Conservation (phyloP, 2,113 vertebrate genomes). For the Chamaetylas fuelleborni region DNA sequence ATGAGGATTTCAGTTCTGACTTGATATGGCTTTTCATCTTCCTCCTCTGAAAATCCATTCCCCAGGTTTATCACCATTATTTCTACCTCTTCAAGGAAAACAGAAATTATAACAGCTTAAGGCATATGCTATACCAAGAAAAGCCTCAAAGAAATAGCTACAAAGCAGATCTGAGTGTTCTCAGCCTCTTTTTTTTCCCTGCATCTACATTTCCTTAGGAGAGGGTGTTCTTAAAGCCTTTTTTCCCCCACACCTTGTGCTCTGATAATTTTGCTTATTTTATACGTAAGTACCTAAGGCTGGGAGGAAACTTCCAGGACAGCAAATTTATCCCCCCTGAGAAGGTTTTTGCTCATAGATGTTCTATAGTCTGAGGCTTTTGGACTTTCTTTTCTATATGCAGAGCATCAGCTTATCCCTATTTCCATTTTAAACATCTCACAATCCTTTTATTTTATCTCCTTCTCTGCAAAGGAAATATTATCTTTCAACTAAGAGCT, state of each 20-base stretch:
- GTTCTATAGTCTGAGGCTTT: background rate
- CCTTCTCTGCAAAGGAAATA: background rate
- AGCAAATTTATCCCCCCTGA: background rate
- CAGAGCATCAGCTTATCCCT: background rate
- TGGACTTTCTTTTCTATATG: background rate
- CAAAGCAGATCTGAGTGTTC: background rate
- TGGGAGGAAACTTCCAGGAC: background rate
- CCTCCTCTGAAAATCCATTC: background rate
- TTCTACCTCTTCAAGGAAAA: background rate
- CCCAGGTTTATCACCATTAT: background rate
- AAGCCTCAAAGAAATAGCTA: background rate
- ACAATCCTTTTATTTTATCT: background rate
- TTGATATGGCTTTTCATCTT: background rate
- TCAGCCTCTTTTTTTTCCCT: background rate
- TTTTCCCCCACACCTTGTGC: fast-evolving
- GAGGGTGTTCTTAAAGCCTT: background rate
- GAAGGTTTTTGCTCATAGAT: background rate
- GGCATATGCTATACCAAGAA: background rate
- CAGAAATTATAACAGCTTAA: background rate
- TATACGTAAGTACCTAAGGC: background rate
- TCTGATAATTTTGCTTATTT: background rate
- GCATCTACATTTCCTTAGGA: background rate
- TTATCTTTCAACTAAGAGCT: background rate
- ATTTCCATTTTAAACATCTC: background rate
- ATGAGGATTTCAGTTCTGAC: background rate